Evolutionary conservation across 2,888 invertebrate genomes (phyloP), one percentile per base, ranked within the genome.

Genomic region (Hirtodrosophila alboralis): DNA sequence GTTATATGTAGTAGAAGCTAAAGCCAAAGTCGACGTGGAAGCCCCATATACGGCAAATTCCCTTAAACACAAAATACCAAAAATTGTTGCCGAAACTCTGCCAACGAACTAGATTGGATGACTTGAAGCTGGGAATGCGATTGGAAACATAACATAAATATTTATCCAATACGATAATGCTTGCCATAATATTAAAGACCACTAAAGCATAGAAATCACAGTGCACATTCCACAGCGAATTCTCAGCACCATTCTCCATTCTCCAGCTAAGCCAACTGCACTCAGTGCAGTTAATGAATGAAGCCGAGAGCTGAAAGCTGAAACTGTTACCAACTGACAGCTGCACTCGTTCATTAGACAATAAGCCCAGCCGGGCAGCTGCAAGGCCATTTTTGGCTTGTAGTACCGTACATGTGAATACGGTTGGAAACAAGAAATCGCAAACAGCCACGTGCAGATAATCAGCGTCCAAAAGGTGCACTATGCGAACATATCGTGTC

Each of bases 61-160:
- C 61, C 13, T 60, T 67, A 57, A 63, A 61, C 63, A 53, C 52
- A 21, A 65, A 79, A 84, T 74, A 67, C 64, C 70, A 53, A 77
- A 77, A 70, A 78, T 60, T 54, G 60, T 65, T 66, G 60, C 69
- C 40, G n/a, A 57, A 49, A 43, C 56, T 37, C 40, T 12, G 30
- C 23, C 48, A 53, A 38, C 33, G 33, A 43, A 36, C 34, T 21
- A 31, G 45, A 45, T 28, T 18, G 40, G 12, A 49, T 40, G 13
- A 14, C 54, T 41, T 21, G 13, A 43, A 28, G 52, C 52, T 34
- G 13, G 40, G 57, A 57, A 53, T 68, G 47, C 34, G 43, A 69
- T 71, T 71, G 65, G 23, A 37, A 36, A 40, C 51, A 74, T 64
- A 49, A 70, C 81, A 81, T 81, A 79, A 79, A 79, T 77, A 74